phyloP scores from a whole-genome alignment of 1,140 invertebrate genomes.

The Saccostrea cuccullata region DNA sequence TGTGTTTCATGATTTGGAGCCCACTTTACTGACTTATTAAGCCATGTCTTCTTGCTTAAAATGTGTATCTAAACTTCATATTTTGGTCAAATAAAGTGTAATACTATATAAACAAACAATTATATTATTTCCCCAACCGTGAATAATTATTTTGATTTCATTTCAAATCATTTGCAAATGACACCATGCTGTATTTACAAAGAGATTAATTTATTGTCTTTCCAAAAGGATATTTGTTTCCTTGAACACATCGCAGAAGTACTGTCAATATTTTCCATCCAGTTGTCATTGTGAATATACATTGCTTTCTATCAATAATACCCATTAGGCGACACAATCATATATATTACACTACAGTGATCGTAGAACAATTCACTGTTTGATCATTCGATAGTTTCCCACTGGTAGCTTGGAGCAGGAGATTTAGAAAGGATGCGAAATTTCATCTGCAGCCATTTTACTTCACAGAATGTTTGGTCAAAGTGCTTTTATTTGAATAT shows the following conservation, averaged over 20 bases:
- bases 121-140: neutral
- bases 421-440: neutral
- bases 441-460: neutral
- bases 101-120: neutral
- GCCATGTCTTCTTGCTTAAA: too few species aligned
- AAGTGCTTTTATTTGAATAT: neutral
- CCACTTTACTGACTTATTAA: too few species aligned
- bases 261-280: slow-evolving; percentile 6
- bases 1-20: too few species aligned
- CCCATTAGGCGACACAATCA: slow-evolving; percentile 21
- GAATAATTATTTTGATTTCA: slow-evolving; percentile 23
- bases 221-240: neutral
- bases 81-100: too few species aligned
- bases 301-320: slow-evolving; percentile 26
- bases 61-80: too few species aligned
- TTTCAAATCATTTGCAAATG: neutral
- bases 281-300: slow-evolving; percentile 22
- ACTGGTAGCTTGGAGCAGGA: neutral
- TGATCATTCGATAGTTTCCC: neutral
- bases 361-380: neutral
- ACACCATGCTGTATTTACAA: neutral
- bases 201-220: slow-evolving; percentile 30
- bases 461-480: neutral
- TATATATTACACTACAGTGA: slow-evolving; percentile 15
- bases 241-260: neutral